Percentiles rank a stretch among this genome's conserved stretches.
phyloP scores from a whole-genome alignment of 2,888 invertebrate genomes.

The Cerastis rubricosa region DNA sequence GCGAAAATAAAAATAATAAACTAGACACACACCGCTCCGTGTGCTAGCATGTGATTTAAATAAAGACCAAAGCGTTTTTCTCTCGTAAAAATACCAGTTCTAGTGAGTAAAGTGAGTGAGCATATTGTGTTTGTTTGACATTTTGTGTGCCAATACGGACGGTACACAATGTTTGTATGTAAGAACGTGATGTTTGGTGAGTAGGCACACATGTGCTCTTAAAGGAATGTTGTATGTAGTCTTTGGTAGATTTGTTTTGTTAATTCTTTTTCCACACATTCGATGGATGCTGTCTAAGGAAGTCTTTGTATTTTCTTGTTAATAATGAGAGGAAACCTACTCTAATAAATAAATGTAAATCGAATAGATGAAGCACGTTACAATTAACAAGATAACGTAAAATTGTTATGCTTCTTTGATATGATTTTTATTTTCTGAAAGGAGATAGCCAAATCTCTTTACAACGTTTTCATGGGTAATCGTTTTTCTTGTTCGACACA shows the following conservation, averaged over 20 bases:
- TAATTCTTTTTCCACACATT: not conserved
- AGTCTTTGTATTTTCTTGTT: not conserved
- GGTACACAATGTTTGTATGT: slow-evolving; percentile 54
- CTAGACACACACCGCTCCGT: slow-evolving; percentile 55
- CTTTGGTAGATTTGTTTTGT: slow-evolving; percentile 16
- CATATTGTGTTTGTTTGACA: slow-evolving; percentile 75
- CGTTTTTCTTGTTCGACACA: not conserved
- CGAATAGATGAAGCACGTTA: no score
- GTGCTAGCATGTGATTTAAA: slow-evolving; percentile 58
- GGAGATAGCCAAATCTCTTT: not conserved
- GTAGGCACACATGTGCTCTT: slow-evolving; percentile 46
- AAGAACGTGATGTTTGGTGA: slow-evolving; percentile 66
- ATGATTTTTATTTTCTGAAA: not conserved
- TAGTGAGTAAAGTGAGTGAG: slow-evolving; percentile 73
- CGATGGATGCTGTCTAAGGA: not conserved
- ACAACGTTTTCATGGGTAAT: not conserved
- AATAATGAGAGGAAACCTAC: not conserved
- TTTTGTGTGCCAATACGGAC: slow-evolving; percentile 66
- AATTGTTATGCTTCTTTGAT: not conserved
- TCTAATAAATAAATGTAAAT: not conserved
- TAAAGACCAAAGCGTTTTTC: slow-evolving; percentile 33
- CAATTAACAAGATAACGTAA: not conserved
- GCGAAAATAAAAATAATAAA: slow-evolving; percentile 67
- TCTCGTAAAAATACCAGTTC: slow-evolving; percentile 26
- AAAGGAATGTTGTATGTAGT: slow-evolving; percentile 35